phyloP scores from a whole-genome alignment of 2,888 invertebrate genomes.

The Dusona sp. region DNA sequence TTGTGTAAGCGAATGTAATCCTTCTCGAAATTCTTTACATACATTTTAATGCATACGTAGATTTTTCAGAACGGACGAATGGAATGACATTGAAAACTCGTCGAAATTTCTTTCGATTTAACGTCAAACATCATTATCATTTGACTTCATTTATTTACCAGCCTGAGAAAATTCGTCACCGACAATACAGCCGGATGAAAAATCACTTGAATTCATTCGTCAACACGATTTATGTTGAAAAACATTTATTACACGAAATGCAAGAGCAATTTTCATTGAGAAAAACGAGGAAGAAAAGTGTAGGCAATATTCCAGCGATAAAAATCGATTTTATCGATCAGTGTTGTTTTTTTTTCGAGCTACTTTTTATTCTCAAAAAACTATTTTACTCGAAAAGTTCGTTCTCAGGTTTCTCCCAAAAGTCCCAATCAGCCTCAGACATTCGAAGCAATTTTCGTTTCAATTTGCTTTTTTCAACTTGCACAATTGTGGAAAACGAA shows the following conservation, averaged over 20 bases:
- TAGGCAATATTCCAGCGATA: neutral
- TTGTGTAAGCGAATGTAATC: constrained; percentile 22
- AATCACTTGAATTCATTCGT: constrained; percentile 13
- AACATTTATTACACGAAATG: neutral
- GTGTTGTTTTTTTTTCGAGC: neutral
- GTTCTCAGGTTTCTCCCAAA: neutral
- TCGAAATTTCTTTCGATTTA: constrained; percentile 16
- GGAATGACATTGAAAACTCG: constrained; percentile 42
- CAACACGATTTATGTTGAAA: neutral
- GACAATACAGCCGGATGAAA: neutral
- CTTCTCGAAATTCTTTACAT: constrained; percentile 10
- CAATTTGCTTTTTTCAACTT: neutral
- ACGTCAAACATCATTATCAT: neutral
- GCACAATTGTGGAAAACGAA: neutral
- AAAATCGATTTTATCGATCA: neutral
- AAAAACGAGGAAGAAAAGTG: neutral
- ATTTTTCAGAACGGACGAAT: constrained; percentile 37
- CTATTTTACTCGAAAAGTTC: neutral
- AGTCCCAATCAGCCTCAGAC: no score
- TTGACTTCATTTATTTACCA: neutral
- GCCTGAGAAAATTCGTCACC: neutral
- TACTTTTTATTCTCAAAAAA: neutral
- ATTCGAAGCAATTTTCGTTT: neutral
- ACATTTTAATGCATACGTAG: neutral
- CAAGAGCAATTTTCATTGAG: neutral